Evolutionary conservation across 2,113 vertebrate genomes (phyloP), one percentile per base, ranked within the genome.

Genomic region (Lota lota): DNA sequence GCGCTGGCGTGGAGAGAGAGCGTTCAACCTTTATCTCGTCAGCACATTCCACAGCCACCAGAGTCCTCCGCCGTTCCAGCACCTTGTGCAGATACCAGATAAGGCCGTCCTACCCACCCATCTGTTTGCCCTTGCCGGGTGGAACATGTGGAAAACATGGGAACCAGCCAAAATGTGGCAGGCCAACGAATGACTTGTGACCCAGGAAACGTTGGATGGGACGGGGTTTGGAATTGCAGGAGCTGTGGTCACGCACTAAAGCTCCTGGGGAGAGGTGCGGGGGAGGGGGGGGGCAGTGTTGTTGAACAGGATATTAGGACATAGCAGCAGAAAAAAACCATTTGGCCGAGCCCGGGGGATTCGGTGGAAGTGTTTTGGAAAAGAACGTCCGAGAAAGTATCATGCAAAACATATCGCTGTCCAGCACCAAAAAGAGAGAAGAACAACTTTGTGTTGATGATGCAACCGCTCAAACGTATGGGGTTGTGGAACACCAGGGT

Each of bases 31-130:
- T 73, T 68, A 67, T 73, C 40, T 64, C 84, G 83, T 90, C 89
- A 90, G 87, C 87, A 87, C 79, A 89, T 89, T 90, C 85, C 84
- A 69, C 75, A 71, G 70, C 76, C 36, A 85, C 81, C 83, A 81
- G 78, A 85, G 18, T 4, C 80, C 82, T 79, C 76, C 79, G 82
- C 81, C 77, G 75, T 87, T 79, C 86, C 82, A 78, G 84, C 85
- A 66, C 87, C 72, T 75, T 65, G 82, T 80, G 80, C 83, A 84
- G 84, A 87, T 83, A 87, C 79, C 82, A 85, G 85, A 88, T 83
- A 87, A 86, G 84, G 84, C 85, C 82, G 74, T 89, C 83, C 36
- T 40, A 87, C 81, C 89, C 83, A 85, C 80, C 77, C 68, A 71
- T 82, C 71, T 80, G 75, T 85, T 82, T 88, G 86, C 78, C 83